Conservation (phyloP, 2,113 vertebrate species). For the Ariopsis seemanni region DNA sequence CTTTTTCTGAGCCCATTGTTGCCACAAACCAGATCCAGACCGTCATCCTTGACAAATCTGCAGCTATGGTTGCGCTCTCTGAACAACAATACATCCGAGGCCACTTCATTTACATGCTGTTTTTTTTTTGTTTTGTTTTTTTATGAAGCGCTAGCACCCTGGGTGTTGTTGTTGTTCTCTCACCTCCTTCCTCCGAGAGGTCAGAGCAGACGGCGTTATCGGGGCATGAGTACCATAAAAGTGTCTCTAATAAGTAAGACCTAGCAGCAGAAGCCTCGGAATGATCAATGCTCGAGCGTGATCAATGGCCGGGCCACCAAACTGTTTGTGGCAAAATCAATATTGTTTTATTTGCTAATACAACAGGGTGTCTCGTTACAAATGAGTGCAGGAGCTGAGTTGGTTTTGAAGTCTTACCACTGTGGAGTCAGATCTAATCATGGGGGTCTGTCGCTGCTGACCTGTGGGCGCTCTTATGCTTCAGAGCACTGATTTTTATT, state of each 20-base stretch:
- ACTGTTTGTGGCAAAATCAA: constrained; percentile 75
- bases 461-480: background rate
- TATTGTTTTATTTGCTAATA: constrained; percentile 81
- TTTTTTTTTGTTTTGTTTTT: background rate
- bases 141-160: constrained; percentile 21
- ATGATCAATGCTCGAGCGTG: constrained; percentile 77
- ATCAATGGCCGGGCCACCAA: constrained; percentile 75
- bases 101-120: constrained; percentile 22
- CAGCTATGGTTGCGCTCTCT: background rate
- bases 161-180: constrained; percentile 12
- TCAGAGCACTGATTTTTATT: too few species aligned
- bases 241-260: constrained; percentile 72
- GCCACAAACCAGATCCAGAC: constrained; percentile 1
- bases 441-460: constrained; percentile 59
- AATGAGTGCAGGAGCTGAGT: constrained; percentile 72
- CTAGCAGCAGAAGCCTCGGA: constrained; percentile 71
- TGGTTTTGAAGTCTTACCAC: constrained; percentile 64
- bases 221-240: constrained; percentile 65
- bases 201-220: constrained; percentile 62
- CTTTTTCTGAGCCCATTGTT: background rate
- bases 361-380: constrained; percentile 76
- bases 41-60: background rate
- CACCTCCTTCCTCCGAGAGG: constrained; percentile 56
- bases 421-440: constrained; percentile 60
- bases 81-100: background rate